Base-by-base conservation (phyloP, 2,797 vertebrate genomes). In the Periophthalmus magnuspinnatus region DNA sequence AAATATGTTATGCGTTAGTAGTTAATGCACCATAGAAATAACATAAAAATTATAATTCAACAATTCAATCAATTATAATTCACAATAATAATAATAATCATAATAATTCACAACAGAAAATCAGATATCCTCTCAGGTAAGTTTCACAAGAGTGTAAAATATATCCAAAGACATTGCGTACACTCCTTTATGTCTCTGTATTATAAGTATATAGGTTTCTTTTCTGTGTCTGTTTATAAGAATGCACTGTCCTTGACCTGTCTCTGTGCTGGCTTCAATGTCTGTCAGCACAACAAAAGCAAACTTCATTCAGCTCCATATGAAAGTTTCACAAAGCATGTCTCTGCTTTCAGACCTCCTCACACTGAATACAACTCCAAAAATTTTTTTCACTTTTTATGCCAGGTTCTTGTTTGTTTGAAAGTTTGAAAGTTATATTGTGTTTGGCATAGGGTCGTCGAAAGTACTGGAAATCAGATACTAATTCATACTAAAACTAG, bases 171-270 rank as follows among this genome's bases (percentile, higher is more conserved):
- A 24, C 33, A 59, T 19, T n/a, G 4, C n/a, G 9, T n/a, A 60
- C 19, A 7, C 13, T 41, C 11, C 61, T 63, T 17, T 28, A 62
- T 60, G 33, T 6, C 19, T 5, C 36, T 22, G 60, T 16, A 19
- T 19, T 17, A 59, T 34, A 38, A 47, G 41, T 6, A 16, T 28
- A 63, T 22, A 45, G 36, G 32, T 28, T 52, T 24, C 10, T 33
- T 50, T 34, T 41, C 67, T 28, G 56, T 11, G 32, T 28, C 38
- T 54, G 57, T 67, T 78, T 68, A 34, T 66, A 66, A 79, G 55
- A 77, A 67, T 61, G 70, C 62, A 24, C 61, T 6, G 74, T 79
- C 76, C 81, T 85, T 84, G 81, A 82, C 84, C 79, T 57, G n/a
- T 72, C 34, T 62, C 45, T n/a, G 55, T 48, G 61, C 65, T 58